phyloP scores from a whole-genome alignment of 2,113 vertebrate genomes.

The Hippocampus guttulatus region DNA sequence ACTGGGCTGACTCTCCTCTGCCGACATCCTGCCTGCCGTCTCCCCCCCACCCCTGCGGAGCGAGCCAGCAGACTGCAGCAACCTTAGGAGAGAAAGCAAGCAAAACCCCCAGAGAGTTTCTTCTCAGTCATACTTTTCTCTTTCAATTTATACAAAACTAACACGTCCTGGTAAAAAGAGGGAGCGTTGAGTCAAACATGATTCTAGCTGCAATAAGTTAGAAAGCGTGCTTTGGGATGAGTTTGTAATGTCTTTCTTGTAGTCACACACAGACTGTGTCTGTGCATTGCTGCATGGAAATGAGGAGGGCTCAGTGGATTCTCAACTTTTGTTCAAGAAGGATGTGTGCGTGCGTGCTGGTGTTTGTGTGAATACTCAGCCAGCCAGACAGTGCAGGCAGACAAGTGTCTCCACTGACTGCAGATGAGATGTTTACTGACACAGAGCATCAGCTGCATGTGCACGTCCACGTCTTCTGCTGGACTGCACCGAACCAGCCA shows the following conservation, averaged over 20 bases:
- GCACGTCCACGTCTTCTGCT: slow-evolving; percentile 45
- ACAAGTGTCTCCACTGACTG: slow-evolving; percentile 75
- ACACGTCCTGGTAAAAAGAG: slow-evolving; percentile 19
- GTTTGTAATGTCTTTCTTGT: slow-evolving; percentile 23
- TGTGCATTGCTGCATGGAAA: slow-evolving; percentile 36
- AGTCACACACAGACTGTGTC: slow-evolving; percentile 17
- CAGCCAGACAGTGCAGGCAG: slow-evolving; percentile 76
- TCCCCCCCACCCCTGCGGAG: slow-evolving; percentile 33
- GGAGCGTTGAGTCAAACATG: slow-evolving; percentile 32
- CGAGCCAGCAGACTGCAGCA: slow-evolving; percentile 53
- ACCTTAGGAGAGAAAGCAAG: slow-evolving; percentile 32
- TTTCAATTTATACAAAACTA: slow-evolving; percentile 20
- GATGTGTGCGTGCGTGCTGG: neutral
- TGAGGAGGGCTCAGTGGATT: slow-evolving; percentile 38
- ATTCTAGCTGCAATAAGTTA: slow-evolving; percentile 35
- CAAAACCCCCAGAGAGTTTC: slow-evolving; percentile 14
- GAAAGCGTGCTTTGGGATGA: slow-evolving; percentile 8
- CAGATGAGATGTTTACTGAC: slow-evolving; percentile 75
- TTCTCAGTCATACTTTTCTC: slow-evolving; percentile 3
- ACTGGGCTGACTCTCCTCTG: slow-evolving; percentile 56
- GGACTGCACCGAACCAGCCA: slow-evolving; percentile 11
- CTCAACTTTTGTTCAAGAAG: slow-evolving; percentile 44
- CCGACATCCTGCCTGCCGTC: slow-evolving; percentile 29
- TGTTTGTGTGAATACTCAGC: slow-evolving; percentile 46
- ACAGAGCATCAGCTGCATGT: slow-evolving; percentile 61